Base-by-base conservation (phyloP, 2,113 vertebrate genomes). In the Heliornis fulica region DNA sequence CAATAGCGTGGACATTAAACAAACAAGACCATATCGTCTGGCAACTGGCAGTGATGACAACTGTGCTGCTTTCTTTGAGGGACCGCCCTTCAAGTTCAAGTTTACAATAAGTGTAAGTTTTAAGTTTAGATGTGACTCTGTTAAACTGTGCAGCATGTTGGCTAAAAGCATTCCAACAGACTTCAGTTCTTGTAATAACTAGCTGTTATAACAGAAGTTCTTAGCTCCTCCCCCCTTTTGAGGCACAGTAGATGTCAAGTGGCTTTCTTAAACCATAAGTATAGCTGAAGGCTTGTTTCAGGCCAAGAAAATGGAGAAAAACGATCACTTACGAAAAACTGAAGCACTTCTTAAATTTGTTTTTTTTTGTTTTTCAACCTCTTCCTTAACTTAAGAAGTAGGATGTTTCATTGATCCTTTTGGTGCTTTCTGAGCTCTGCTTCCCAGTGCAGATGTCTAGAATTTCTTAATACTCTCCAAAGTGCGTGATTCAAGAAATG, bases 11-110 rank as follows among this genome's bases (percentile, higher is more conserved):
- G 99, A 99, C 97, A 98, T 99, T 13, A 99, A 98, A 64, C 99
- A 99, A 97, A 99, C 97, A 4, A 98, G 99, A 32, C 99, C 99
- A 0, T 99, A 99, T 91, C 98, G 99, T 38, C 97, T 99, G 34
- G 98, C 94, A 54, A 98, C 99, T 0, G 98, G 98, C 92, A 99
- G 99, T 2, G 99, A 99, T 14, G 99, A 99, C 96, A 98, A 98
- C 95, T 98, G 96, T 18, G 97, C 96, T 0, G 98, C 98, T 7
- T 99, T 99, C 98, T 99, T 98, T 10, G 99, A 99, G 97, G 99
- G 99, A 50, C 99, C 99, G 4, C 99, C 99, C 0, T 99, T 99
- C 98, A 99, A 99, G 94, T 99, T 99, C 98, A 99, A 99, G 97
- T 99, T 98, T 97, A 99, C 99, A 36, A 80, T 98, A 7, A 97